Conservation (phyloP, 2,888 invertebrate genomes). For the Lasioglossum marginatum region DNA sequence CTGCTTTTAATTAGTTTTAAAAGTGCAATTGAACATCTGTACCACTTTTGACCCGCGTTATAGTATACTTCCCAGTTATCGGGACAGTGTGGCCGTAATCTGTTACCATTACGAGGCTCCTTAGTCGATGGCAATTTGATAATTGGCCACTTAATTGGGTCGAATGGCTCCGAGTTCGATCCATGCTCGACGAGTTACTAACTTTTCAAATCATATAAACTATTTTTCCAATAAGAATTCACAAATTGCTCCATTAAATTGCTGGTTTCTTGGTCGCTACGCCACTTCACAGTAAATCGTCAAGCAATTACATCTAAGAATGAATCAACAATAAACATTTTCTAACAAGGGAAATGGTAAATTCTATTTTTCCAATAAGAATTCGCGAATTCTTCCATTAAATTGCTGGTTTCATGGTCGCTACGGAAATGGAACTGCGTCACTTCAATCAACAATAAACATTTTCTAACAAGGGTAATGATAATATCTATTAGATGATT, state of each 20-base stretch:
- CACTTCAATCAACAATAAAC: no score
- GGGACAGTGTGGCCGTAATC: constrained; percentile 5
- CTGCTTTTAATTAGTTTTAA: constrained; percentile 19
- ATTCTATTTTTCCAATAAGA: no score
- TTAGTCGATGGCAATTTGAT: constrained; percentile 5
- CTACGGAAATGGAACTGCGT: no score
- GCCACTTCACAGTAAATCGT: background rate
- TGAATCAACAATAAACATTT: no score
- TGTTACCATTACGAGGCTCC: constrained; percentile 6
- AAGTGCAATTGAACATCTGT: constrained; percentile 9
- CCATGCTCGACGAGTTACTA: background rate
- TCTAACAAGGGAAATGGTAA: no score
- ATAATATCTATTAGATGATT: no score
- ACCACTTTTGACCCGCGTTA: background rate
- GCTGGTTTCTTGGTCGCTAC: background rate
- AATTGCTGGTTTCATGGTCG: no score
- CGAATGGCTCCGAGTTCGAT: background rate
- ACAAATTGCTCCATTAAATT: background rate
- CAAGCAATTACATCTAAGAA: background rate
- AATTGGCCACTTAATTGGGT: constrained; percentile 9
- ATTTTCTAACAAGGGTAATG: no score
- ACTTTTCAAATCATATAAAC: background rate
- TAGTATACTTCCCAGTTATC: background rate
- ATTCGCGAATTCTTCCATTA: no score
- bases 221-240: background rate